Evolutionary conservation across 2,797 vertebrate species (phyloP).

Genomic region (Mus caroli): DNA sequence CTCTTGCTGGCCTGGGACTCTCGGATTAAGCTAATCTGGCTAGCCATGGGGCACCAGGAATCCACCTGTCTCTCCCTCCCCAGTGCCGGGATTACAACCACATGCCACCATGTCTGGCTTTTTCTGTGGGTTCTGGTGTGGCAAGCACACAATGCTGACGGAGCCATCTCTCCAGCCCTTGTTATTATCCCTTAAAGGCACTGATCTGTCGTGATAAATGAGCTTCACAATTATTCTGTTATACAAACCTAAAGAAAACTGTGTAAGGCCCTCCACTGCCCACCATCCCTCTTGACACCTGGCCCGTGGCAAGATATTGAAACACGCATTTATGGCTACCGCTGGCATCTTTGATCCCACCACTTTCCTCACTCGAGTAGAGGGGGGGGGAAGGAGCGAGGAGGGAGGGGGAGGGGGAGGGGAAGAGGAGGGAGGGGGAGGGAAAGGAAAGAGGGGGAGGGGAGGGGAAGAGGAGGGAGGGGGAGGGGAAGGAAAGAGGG

Average conservation of each 20-base stretch:
- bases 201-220: neutral
- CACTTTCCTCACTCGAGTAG: neutral
- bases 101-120: neutral
- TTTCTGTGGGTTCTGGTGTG: neutral
- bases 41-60: neutral
- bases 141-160: neutral
- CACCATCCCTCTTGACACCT: neutral
- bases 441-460: neutral
- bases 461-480: too few relatives aligned
- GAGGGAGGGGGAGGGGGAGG: neutral
- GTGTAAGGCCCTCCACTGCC: neutral
- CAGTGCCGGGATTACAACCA: neutral
- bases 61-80: neutral
- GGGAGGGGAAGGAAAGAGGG: neutral
- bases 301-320: neutral
- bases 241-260: neutral
- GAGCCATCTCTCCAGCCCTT: neutral
- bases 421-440: too few relatives aligned
- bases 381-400: neutral
- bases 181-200: neutral
- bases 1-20: neutral
- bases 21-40: neutral
- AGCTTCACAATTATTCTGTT: neutral
- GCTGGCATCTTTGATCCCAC: neutral
- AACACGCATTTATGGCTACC: accelerated